Evolutionary conservation across 2,888 invertebrate genomes (phyloP).

Genomic region (Lasioglossum morio): DNA sequence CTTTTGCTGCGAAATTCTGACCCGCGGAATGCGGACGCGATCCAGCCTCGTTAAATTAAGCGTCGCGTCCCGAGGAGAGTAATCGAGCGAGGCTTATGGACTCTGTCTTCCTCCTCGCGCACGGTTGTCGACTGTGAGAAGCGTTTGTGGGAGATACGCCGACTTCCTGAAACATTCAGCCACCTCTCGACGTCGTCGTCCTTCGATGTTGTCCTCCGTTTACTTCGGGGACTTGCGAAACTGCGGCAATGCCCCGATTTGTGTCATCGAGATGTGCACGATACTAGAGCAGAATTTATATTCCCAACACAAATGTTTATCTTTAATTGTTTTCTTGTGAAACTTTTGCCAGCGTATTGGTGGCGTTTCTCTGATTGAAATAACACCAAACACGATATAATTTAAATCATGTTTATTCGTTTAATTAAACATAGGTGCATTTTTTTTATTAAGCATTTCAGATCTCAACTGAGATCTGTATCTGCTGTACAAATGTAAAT

Average conservation of each 20-base stretch:
- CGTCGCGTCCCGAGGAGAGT: slow-evolving; percentile 31
- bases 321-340: no score
- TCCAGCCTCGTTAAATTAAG: slow-evolving; percentile 47
- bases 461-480: no score
- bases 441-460: no score
- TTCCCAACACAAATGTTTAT: no score
- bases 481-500: no score
- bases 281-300: not conserved
- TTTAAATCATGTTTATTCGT: no score
- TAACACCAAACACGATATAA: no score
- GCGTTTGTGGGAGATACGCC: not conserved
- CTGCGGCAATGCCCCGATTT: not conserved
- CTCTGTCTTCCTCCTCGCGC: slow-evolving; percentile 18
- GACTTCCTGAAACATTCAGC: not conserved
- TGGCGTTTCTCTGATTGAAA: no score
- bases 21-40: slow-evolving; percentile 41
- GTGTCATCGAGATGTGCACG: not conserved
- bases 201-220: not conserved
- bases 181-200: not conserved
- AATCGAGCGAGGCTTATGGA: slow-evolving; percentile 26
- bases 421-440: no score
- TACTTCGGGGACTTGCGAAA: not conserved
- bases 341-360: no score
- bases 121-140: slow-evolving; percentile 13
- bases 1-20: slow-evolving; percentile 13